Conservation (phyloP, 2,888 invertebrate genomes). For the Idaea straminata region DNA sequence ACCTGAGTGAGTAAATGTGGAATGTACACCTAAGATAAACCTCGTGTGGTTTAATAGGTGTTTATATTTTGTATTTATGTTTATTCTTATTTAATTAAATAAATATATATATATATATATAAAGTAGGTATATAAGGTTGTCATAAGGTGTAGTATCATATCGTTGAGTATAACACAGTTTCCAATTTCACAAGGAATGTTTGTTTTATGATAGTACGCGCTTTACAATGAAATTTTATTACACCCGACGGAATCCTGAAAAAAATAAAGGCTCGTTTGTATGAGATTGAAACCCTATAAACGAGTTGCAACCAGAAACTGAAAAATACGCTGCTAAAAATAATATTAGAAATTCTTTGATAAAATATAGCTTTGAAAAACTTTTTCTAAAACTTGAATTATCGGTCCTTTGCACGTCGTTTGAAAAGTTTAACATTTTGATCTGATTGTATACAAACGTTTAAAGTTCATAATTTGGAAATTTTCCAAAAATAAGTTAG, state of each 20-base stretch:
- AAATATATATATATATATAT: no score
- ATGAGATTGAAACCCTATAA: not conserved
- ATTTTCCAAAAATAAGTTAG: no score
- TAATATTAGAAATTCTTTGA: not conserved
- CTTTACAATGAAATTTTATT: conserved; percentile 1
- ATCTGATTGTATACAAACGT: not conserved
- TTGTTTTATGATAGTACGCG: not conserved
- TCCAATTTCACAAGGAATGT: not conserved
- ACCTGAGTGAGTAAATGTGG: no score
- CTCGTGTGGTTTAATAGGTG: no score
- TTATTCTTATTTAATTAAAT: no score
- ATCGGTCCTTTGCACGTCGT: not conserved
- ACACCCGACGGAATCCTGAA: not conserved
- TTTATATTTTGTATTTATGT: no score
- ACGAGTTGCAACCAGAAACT: not conserved
- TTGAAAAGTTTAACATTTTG: not conserved
- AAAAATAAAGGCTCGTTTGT: not conserved
- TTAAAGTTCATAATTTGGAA: not conserved
- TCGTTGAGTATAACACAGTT: not conserved
- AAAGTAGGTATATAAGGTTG: not conserved
- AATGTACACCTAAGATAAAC: no score
- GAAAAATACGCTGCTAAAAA: not conserved
- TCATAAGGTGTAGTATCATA: not conserved
- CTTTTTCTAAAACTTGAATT: not conserved
- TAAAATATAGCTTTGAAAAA: not conserved